Percentiles rank a stretch among this genome's conserved stretches.
phyloP scores from a whole-genome alignment of 1,140 invertebrate species.

The Oscheius sp. region DNA sequence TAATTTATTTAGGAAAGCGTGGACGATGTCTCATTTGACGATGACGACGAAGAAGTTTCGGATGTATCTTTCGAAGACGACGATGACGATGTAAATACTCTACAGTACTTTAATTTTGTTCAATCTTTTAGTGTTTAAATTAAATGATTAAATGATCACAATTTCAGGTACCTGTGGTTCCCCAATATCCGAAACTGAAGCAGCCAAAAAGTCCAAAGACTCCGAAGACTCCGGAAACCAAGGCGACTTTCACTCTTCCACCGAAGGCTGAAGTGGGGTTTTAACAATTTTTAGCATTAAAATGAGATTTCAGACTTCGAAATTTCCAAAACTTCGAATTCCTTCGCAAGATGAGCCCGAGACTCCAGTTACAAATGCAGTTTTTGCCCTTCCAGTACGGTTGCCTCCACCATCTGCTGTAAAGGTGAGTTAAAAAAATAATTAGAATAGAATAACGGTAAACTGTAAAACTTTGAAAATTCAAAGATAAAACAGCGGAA shows the following conservation, averaged over 20 bases:
- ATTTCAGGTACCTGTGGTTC: background rate
- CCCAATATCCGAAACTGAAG: background rate
- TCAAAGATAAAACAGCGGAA: too few relatives aligned
- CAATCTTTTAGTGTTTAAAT: too few relatives aligned
- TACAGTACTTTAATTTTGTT: too few relatives aligned
- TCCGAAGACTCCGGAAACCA: background rate
- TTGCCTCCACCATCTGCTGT: too few relatives aligned
- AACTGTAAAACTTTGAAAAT: too few relatives aligned
- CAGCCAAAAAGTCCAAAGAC: background rate
- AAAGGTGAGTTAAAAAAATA: too few relatives aligned
- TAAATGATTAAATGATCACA: background rate
- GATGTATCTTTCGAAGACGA: constrained; percentile 2
- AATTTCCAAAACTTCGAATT: background rate
- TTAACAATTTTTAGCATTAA: too few relatives aligned
- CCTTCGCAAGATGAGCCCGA: background rate
- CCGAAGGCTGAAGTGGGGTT: too few relatives aligned
- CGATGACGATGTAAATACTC: too few relatives aligned
- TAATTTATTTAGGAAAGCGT: constrained; percentile 2
- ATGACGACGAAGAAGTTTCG: background rate
- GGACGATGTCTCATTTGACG: background rate
- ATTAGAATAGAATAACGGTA: too few relatives aligned
- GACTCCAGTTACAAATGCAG: background rate
- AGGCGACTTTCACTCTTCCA: background rate
- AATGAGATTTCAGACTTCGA: background rate
- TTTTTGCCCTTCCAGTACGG: background rate